Evolutionary conservation across 1,140 invertebrate species (phyloP), one percentile per base, ranked within the genome.

Genomic region (Heliconius congener): DNA sequence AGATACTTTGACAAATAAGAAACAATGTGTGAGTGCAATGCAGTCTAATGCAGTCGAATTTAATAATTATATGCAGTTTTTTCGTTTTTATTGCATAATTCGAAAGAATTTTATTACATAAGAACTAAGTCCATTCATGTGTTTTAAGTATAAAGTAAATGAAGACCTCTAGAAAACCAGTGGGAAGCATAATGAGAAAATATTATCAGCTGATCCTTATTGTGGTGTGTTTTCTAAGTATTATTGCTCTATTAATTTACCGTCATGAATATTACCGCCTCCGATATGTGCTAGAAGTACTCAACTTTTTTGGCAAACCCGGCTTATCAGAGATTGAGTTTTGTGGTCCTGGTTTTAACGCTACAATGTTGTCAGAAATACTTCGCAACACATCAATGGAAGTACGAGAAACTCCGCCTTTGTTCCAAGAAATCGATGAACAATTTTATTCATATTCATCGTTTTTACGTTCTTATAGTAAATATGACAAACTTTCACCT

Each of bases 261-360:
- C 95, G 97, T 70, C 97, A 97, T 86, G 97, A 98, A 86, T 97
- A 98, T 79, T 96, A 97, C 85, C 95, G 96, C 55, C 91, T 97
- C 16, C 95, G 96, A 73, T 97, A 97, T 89, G 97, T 97, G 4
- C 89, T 97, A 13, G 96, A 97, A 95, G 97, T 97, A 8, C 95
- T 97, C 27, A 97, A 97, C 88, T 97, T 97, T 81, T 98, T 97
- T 86, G 97, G 97, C 0, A 95, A 96, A 71, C 96, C 96, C 16
- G 91, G 92, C 46, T 86, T 93, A 3, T 94, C 90, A 2, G 93
- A 95, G 71, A 90, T 95, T 18, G 94, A 95, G 70, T 92, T 95
- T 57, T 95, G 95, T 80, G 92, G 91, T 6, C 93, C 92, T 6
- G 95, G 95, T n/a, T 95, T 95, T 71, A 94, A 95, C 52, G 94